phyloP scores from a whole-genome alignment of 2,113 vertebrate species.

The Rhynchomys soricoides region DNA sequence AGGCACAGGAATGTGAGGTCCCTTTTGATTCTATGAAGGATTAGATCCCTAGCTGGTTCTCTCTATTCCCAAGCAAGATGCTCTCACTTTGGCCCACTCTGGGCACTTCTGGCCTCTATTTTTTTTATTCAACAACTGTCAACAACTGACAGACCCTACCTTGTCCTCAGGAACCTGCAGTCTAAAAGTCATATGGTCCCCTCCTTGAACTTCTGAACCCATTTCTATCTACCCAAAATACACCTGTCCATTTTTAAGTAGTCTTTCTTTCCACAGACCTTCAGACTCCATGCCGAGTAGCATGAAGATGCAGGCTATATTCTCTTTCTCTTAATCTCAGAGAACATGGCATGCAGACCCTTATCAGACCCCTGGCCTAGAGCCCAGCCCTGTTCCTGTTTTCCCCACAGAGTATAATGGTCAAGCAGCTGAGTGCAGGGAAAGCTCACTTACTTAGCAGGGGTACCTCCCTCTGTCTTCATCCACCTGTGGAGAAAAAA shows the following conservation, averaged over 20 bases:
- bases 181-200: background rate
- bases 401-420: background rate
- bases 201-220: background rate
- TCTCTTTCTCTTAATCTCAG: background rate
- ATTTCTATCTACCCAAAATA: background rate
- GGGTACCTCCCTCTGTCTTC: conserved; percentile 88
- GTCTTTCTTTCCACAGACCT: background rate
- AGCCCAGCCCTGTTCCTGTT: background rate
- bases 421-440: too few relatives aligned
- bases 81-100: background rate
- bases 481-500: conserved; percentile 87
- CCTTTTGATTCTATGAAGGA: background rate
- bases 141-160: background rate
- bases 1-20: background rate
- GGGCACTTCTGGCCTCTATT: too few relatives aligned
- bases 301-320: background rate
- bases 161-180: background rate
- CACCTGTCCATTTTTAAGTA: background rate
- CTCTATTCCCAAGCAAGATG: too few relatives aligned
- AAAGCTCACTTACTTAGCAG: conserved; percentile 89
- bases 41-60: background rate
- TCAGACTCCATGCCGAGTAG: background rate
- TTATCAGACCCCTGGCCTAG: background rate
- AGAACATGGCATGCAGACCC: background rate
- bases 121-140: background rate